Evolutionary conservation across 2,888 invertebrate species (phyloP), one percentile per base, ranked within the genome.

Genomic region (Seladonia tumulorum): DNA sequence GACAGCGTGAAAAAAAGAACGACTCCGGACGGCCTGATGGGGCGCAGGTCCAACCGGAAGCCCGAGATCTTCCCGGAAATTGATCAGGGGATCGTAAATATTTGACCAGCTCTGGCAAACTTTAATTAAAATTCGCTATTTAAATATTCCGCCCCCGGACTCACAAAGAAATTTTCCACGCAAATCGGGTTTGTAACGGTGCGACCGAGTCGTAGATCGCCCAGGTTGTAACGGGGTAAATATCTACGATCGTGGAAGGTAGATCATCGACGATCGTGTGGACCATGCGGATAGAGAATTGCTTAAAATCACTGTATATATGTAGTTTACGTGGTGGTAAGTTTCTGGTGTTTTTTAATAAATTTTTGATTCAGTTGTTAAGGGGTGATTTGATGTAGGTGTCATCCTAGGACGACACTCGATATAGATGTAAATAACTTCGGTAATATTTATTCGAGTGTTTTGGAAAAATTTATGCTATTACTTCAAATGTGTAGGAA

Each of bases 61-160:
- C 25, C n/a, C 12, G 53, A 25, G n/a, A 18, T 35, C 45, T 49
- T 57, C 66, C 68, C 75, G 83, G 87, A 87, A 87, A 87, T 87
- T 86, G 87, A 86, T 87, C 87, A 63, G 80, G 71, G 76, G 79
- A 87, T 87, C 77, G 87, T 87, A 87, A 87, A 87, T 87, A 87
- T 87, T 87, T 87, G 87, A 87, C 81, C 76, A 79, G 70, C 72
- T 39, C 25, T 68, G 73, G 74, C 76, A 78, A 83, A 83, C 76
- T 87, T 87, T 87, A 87, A 87, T 87, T 87, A 87, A 87, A 87
- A 87, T 87, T 87, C 87, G 76, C 83, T 83, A 87, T 87, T 87
- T 87, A 83, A 87, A 87, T 87, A 87, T 87, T 81, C 87, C 68
- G 14, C 25, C 66, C 47, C 66, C 47, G 45, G 63, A 18, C 3